Percentiles rank a stretch among this genome's conserved stretches.
Conservation (phyloP, 2,113 vertebrate species). For the Esox niger region DNA sequence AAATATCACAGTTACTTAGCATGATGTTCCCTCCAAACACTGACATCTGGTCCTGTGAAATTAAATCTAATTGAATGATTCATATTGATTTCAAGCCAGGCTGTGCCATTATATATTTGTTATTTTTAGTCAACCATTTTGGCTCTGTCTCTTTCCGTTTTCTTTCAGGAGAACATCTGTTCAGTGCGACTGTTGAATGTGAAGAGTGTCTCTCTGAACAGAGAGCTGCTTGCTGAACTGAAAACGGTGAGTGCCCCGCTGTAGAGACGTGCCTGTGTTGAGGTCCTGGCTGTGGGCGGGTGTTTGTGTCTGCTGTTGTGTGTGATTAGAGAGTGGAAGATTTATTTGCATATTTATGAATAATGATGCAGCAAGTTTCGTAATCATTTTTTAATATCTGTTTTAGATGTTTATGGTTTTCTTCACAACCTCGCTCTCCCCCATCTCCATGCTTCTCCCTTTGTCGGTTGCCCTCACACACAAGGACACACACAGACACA, state of each 20-base stretch:
- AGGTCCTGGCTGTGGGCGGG: constrained; percentile 2
- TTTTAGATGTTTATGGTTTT: too few species aligned
- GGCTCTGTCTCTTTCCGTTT: constrained; percentile 5
- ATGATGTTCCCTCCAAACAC: neutral
- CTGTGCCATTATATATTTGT: neutral
- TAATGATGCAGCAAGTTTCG: too few species aligned
- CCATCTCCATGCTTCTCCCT: too few species aligned
- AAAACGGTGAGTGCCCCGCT: constrained; percentile 27
- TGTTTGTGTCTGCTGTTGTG: constrained; percentile 1
- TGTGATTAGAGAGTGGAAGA: neutral
- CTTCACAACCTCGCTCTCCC: too few species aligned
- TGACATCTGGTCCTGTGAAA: neutral
- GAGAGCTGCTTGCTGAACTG: constrained; percentile 36
- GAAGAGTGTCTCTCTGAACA: constrained; percentile 31
- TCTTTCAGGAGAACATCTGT: constrained; percentile 32
- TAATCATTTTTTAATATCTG: too few species aligned
- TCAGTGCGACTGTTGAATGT: constrained; percentile 23
- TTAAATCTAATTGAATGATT: neutral
- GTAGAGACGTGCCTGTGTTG: constrained; percentile 8
- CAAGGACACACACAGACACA: too few species aligned
- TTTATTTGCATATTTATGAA: neutral
- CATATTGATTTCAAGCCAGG: neutral
- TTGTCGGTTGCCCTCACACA: too few species aligned
- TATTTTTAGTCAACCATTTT: neutral
- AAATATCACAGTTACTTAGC: too few species aligned